Evolutionary conservation across 2,797 vertebrate species (phyloP).

Genomic region (Strix occidentalis): DNA sequence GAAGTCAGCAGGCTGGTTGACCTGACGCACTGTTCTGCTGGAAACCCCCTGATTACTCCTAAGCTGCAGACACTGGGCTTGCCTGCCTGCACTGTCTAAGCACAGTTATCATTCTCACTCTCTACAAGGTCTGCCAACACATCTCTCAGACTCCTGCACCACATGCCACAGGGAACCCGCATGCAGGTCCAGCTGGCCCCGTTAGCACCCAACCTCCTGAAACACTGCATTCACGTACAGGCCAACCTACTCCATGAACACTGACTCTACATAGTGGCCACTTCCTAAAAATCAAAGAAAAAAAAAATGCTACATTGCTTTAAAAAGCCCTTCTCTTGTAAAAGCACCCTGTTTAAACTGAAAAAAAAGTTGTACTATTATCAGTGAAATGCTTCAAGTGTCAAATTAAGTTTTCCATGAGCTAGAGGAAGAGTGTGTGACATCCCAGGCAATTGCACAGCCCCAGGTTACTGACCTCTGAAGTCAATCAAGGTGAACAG

Average conservation of each 20-base stretch:
- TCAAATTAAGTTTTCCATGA: not conserved
- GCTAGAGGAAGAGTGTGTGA: not conserved
- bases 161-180: rapidly evolving
- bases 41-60: not conserved
- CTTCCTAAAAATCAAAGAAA: not conserved
- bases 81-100: not conserved
- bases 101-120: not conserved
- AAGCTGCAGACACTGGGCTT: not conserved
- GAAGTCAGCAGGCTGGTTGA: not conserved
- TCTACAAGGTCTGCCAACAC: not conserved
- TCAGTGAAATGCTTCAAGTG: not conserved
- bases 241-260: not conserved
- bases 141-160: not conserved
- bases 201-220: not conserved
- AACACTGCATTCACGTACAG: not conserved
- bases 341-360: not conserved
- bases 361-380: not conserved
- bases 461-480: not conserved
- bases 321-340: not conserved
- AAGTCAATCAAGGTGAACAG: not conserved
- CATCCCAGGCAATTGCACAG: not conserved
- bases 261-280: not conserved
- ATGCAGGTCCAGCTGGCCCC: not conserved
- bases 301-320: not conserved
- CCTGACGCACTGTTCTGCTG: not conserved